Percentiles rank a stretch among this genome's conserved stretches.
Evolutionary conservation across 2,113 vertebrate genomes (phyloP).

Genomic region (Lampris megalopsis): DNA sequence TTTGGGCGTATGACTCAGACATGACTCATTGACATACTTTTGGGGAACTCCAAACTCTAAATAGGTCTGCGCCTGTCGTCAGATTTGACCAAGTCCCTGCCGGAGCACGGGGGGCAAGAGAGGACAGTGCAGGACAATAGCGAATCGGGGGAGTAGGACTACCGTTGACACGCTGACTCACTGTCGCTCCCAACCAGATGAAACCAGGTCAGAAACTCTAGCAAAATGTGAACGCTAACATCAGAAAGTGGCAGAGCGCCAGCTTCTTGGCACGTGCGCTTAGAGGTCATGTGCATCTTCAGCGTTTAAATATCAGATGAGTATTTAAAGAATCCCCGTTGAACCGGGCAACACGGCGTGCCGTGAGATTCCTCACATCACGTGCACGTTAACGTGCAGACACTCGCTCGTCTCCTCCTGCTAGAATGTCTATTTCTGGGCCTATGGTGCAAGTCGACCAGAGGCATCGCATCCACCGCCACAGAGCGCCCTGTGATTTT

Average conservation of each 20-base stretch:
- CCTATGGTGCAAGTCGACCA: conserved; percentile 40
- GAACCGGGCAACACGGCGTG: no score
- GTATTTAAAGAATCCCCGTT: no score
- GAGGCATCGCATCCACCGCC: conserved; percentile 21
- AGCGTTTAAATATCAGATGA: no score
- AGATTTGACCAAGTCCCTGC: conserved; percentile 26
- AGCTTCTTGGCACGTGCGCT: neutral
- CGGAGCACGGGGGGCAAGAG: neutral
- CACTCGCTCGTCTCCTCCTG: conserved; percentile 19
- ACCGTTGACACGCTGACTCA: conserved; percentile 8
- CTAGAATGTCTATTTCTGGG: conserved; percentile 31
- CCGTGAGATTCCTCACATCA: neutral
- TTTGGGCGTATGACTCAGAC: neutral
- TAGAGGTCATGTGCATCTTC: no score
- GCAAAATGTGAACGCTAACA: neutral
- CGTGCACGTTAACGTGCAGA: neutral
- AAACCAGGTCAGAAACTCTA: conserved; percentile 25
- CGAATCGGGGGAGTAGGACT: conserved; percentile 16
- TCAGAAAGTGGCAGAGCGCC: conserved; percentile 15
- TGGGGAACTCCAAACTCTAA: conserved; percentile 71
- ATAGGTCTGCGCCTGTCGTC: conserved; percentile 43
- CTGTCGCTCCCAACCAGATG: conserved; percentile 36
- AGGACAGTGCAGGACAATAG: conserved; percentile 17
- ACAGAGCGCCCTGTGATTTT: conserved; percentile 23
- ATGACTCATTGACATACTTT: conserved; percentile 64